phyloP scores from a whole-genome alignment of 1,140 invertebrate species.

The Cherax destructor region DNA sequence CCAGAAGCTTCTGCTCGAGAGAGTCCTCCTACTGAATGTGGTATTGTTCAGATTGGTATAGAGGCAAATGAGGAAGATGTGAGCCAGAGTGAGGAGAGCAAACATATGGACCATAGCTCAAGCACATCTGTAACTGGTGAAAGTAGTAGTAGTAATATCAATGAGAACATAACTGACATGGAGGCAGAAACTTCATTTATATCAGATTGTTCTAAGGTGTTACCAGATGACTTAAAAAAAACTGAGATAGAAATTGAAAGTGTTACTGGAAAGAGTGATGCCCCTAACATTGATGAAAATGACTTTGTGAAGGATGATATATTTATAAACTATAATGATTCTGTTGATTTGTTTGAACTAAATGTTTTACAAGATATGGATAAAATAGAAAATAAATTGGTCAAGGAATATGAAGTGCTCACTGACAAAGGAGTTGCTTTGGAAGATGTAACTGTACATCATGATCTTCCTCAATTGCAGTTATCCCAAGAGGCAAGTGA shows the following conservation, averaged over 20 bases:
- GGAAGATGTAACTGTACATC: neutral
- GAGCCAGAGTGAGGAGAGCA: slow-evolving; percentile 16
- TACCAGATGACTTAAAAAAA: slow-evolving; percentile 10
- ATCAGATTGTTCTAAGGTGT: slow-evolving; percentile 15
- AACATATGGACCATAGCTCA: slow-evolving; percentile 17
- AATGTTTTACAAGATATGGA: slow-evolving; percentile 23
- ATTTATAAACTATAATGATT: neutral
- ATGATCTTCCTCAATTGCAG: neutral
- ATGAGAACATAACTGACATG: slow-evolving; percentile 36
- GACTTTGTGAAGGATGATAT: slow-evolving; percentile 9
- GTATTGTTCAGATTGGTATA: slow-evolving; percentile 69
- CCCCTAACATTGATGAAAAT: neutral
- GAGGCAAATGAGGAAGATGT: slow-evolving; percentile 55
- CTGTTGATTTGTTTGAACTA: slow-evolving; percentile 33
- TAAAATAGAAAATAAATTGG: slow-evolving; percentile 4
- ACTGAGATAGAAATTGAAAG: slow-evolving; percentile 11
- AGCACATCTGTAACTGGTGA: slow-evolving; percentile 29
- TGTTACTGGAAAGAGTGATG: slow-evolving; percentile 21
- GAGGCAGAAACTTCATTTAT: slow-evolving; percentile 65
- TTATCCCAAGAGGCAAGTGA: slow-evolving; percentile 54
- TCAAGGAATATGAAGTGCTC: slow-evolving; percentile 2
- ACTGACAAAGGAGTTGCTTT: neutral
- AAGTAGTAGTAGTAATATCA: slow-evolving; percentile 9
- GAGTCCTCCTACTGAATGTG: slow-evolving; percentile 52
- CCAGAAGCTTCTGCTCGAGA: slow-evolving; percentile 49